Percentiles rank a stretch among this genome's conserved stretches.
These are phyloP conservation scores for Neelides folsomi DNA, from an alignment of 2,888 invertebrate species.

Conservation along the genomic window DNA sequence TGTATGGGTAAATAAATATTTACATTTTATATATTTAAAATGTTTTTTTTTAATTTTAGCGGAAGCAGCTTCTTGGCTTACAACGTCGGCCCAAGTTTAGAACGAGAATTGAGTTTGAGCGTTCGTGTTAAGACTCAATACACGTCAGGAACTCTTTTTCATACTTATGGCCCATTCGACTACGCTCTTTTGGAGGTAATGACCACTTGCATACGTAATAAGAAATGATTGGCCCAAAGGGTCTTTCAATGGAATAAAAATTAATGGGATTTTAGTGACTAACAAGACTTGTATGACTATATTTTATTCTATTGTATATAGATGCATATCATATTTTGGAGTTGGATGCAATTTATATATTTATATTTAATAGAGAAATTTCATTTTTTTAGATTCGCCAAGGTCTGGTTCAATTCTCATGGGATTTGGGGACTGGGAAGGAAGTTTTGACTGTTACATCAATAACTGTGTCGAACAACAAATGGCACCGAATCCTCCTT, in stretches of 20 bases:
- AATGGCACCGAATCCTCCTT: slow-evolving; percentile 56
- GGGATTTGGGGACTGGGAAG: slow-evolving; percentile 84
- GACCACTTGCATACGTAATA: background rate
- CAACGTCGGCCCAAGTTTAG: slow-evolving; percentile 40
- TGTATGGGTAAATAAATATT: no score
- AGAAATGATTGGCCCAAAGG: no score
- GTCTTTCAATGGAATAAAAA: no score
- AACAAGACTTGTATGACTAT: no score
- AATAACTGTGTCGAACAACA: slow-evolving; percentile 65
- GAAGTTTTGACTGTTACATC: slow-evolving; percentile 65
- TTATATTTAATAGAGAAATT: slow-evolving; percentile 8
- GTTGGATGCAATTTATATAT: background rate
- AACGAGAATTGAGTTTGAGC: slow-evolving; percentile 64
- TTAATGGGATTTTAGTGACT: no score
- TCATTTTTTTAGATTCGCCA: slow-evolving; percentile 48
- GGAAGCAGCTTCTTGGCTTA: slow-evolving; percentile 32
- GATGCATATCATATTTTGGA: background rate
- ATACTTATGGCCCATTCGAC: slow-evolving; percentile 72
- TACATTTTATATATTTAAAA: no score
- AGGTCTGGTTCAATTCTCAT: slow-evolving; percentile 75
- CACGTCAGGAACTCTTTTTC: slow-evolving; percentile 70
- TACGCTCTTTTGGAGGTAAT: slow-evolving; percentile 71
- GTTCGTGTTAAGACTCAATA: slow-evolving; percentile 70
- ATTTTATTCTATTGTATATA: no score
- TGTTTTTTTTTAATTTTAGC: slow-evolving; percentile 14